Evolutionary conservation across 2,797 vertebrate genomes (phyloP).

Genomic region (Smutsia gigantea): DNA sequence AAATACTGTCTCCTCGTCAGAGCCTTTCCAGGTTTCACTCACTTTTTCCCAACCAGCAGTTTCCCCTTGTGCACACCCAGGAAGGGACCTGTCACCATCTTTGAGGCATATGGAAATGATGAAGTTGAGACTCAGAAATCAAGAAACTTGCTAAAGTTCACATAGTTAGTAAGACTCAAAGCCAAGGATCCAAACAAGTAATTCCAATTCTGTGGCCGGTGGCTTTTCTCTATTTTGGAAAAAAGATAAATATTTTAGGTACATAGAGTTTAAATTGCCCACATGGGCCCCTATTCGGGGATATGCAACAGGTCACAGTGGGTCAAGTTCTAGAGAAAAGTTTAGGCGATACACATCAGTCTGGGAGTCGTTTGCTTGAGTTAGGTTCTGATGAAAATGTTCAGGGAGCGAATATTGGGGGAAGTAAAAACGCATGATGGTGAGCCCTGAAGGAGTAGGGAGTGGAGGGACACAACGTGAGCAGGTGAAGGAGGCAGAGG

Average conservation of each 20-base stretch:
- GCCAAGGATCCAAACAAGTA: background rate
- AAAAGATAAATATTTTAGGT: background rate
- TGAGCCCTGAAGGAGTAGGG: background rate
- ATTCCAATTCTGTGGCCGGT: background rate
- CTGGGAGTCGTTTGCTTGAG: background rate
- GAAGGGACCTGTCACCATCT: background rate
- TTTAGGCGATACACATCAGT: background rate
- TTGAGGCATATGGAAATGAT: background rate
- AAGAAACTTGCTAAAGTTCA: background rate
- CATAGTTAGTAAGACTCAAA: background rate
- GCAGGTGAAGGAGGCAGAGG: background rate
- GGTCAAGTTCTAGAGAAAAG: background rate
- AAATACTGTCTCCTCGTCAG: background rate
- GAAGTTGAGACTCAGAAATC: background rate
- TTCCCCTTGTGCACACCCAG: background rate
- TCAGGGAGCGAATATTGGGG: background rate
- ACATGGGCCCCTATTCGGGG: background rate
- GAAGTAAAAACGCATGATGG: background rate
- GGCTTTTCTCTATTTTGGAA: background rate
- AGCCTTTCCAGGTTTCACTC: background rate
- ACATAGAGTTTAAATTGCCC: background rate
- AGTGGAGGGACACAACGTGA: background rate
- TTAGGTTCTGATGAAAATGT: background rate
- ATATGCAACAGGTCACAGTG: background rate
- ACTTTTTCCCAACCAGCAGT: background rate